These are phyloP conservation scores for Ciona savignyi DNA, from an alignment of 23 tunicate species.

Conservation along the genomic window DNA sequence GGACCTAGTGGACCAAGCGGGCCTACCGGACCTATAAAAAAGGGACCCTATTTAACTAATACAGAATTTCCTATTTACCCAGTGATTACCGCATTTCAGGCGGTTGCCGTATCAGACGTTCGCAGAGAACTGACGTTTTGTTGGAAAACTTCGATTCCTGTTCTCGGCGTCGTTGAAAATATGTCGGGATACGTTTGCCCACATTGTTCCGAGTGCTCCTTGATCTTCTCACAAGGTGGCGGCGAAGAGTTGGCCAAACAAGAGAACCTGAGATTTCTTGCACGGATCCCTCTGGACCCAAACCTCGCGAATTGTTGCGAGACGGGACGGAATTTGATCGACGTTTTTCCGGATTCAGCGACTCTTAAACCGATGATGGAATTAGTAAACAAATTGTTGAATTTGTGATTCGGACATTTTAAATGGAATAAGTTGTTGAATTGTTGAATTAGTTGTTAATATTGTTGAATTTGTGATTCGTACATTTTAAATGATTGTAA, in stretches of 20 bases:
- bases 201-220: slow-evolving; percentile 78
- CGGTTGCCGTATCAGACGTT: slow-evolving; percentile 87
- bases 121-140: slow-evolving; percentile 83
- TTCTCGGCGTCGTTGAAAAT: slow-evolving; percentile 79
- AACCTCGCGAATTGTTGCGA: slow-evolving; percentile 44
- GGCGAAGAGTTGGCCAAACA: slow-evolving; percentile 68
- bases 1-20: too few relatives aligned
- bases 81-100: too few relatives aligned
- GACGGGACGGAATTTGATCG: slow-evolving; percentile 38
- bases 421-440: background rate
- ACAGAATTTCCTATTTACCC: too few relatives aligned
- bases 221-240: slow-evolving; percentile 89
- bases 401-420: too few relatives aligned
- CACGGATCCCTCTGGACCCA: slow-evolving; percentile 66
- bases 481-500: too few relatives aligned
- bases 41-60: too few relatives aligned
- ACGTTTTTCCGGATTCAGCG: slow-evolving; percentile 27
- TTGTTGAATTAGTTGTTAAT: too few relatives aligned
- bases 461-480: too few relatives aligned
- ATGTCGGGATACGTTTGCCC: slow-evolving; percentile 97
- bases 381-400: too few relatives aligned
- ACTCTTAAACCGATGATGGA: slow-evolving; percentile 16
- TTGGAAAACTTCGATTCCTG: slow-evolving; percentile 56
- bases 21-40: too few relatives aligned
- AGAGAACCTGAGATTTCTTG: slow-evolving; percentile 55